Base-by-base conservation (phyloP, 2,888 invertebrate species). In the Xestia xanthographa region DNA sequence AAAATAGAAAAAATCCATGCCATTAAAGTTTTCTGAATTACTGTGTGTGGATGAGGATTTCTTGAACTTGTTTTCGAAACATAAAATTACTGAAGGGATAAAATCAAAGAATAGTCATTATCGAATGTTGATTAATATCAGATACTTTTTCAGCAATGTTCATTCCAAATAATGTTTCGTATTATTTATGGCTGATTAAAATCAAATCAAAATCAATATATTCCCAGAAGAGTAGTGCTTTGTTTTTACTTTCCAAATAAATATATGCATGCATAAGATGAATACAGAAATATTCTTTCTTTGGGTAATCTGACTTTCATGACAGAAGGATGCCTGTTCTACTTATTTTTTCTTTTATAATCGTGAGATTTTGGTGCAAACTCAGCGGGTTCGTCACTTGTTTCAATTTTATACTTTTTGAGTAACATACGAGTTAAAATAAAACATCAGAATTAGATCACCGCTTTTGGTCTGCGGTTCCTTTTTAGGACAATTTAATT, bases 261-360 rank as follows among this genome's bases (percentile, higher is more conserved):
- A 77, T 75, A 69, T 85, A 79, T 75, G 82, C 85, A 85, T 84
- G 82, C 85, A 85, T 84, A 73, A 73, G 68, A 85, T 85, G 85
- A 85, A 83, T 85, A 74, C 79, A 26, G 62, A 82, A 67, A 72
- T 75, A 53, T 85, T 76, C 78, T 71, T 85, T 83, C 72, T 83
- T 83, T 71, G 17, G 62, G 45, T 56, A 48, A 86, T 86, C 63
- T 81, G 86, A 86, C 86, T 86, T 86, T 83, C 85, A 86, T 85
- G 84, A 77, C 69, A 58, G 65, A 38, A 14, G 0, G 62, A 76
- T 58, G 73, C 26, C 53, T 66, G 74, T 66, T 53, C 50, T 66
- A 72, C 71, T 53, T 65, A 12, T 65, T 73, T 83, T 76, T 58
- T 50, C 22, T 62, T 75, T 66, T 58, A 17, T 48, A 72, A 38